phyloP scores from a whole-genome alignment of 2,797 vertebrate genomes.

The Hydrocynus forskahlii region DNA sequence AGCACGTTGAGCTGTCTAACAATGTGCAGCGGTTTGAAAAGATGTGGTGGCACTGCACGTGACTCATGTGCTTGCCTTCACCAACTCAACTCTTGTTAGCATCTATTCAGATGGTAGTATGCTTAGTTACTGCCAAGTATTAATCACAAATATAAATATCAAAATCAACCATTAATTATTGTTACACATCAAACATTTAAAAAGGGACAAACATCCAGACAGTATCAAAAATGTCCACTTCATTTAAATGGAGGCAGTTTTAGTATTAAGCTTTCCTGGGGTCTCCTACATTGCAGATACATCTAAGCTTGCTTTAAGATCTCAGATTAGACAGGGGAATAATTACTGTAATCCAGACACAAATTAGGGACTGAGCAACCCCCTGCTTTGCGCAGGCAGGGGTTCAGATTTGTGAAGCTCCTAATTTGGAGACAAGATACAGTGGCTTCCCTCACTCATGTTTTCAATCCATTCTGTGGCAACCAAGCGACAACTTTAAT shows the following conservation, averaged over 20 bases:
- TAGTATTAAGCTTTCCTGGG: background rate
- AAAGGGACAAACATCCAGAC: background rate
- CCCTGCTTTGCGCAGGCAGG: conserved; percentile 9
- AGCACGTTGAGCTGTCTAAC: too few species aligned
- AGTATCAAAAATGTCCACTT: background rate
- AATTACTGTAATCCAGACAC: conserved; percentile 33
- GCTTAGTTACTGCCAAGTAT: too few species aligned
- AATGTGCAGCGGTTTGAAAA: too few species aligned
- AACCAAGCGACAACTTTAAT: conserved; percentile 8
- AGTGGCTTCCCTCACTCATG: conserved; percentile 2
- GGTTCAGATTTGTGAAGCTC: conserved; percentile 14
- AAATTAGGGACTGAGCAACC: conserved; percentile 19
- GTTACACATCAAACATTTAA: background rate
- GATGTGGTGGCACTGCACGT: too few species aligned
- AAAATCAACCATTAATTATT: too few species aligned
- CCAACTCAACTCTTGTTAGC: too few species aligned
- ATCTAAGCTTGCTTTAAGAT: background rate
- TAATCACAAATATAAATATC: too few species aligned
- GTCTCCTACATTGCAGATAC: conserved; percentile 4
- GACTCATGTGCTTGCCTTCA: too few species aligned
- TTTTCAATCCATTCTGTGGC: conserved; percentile 16
- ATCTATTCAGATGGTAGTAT: too few species aligned
- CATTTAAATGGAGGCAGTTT: background rate
- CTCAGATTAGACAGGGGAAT: conserved; percentile 34
- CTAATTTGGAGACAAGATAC: conserved; percentile 27